A percentile compares a stretch with the other conserved stretches of the same genome.
phyloP scores from a whole-genome alignment of 2,888 invertebrate species.

The Heliconius hortense region DNA sequence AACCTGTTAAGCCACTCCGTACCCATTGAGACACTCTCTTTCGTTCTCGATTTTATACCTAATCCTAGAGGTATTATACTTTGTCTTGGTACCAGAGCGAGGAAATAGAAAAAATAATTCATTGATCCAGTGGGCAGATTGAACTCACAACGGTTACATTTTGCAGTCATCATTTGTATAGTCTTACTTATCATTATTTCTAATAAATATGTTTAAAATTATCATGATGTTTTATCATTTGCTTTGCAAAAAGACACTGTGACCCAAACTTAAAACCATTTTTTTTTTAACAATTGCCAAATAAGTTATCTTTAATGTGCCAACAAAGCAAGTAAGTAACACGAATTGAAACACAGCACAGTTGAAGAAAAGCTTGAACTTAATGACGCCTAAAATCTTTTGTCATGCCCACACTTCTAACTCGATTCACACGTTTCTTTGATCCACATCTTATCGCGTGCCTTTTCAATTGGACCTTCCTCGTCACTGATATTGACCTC shows the following conservation, averaged over 20 bases:
- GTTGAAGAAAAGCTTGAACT: slow-evolving; percentile 56
- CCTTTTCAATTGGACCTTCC: slow-evolving; percentile 23
- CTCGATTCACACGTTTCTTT: slow-evolving; percentile 67
- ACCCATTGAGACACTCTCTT: background rate
- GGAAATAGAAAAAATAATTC: no score
- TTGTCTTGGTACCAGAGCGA: no score
- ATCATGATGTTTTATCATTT: no score
- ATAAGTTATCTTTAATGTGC: background rate
- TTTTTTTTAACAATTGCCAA: no score
- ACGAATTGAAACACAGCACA: slow-evolving; percentile 31
- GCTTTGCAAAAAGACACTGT: background rate
- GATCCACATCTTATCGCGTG: slow-evolving; percentile 54
- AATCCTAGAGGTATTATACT: no score
- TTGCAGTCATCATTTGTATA: no score
- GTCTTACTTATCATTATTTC: no score
- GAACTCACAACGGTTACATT: no score
- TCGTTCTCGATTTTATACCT: no score
- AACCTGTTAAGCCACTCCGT: background rate
- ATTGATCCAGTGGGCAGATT: no score
- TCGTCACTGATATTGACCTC: slow-evolving; percentile 21
- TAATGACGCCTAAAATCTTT: slow-evolving; percentile 63
- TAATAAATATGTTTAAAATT: no score
- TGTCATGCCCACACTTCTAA: slow-evolving; percentile 47
- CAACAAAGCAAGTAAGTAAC: background rate
- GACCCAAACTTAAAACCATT: background rate